Evolutionary conservation across 2,113 vertebrate genomes (phyloP), one percentile per base, ranked within the genome.

Genomic region (Scophthalmus maximus): DNA sequence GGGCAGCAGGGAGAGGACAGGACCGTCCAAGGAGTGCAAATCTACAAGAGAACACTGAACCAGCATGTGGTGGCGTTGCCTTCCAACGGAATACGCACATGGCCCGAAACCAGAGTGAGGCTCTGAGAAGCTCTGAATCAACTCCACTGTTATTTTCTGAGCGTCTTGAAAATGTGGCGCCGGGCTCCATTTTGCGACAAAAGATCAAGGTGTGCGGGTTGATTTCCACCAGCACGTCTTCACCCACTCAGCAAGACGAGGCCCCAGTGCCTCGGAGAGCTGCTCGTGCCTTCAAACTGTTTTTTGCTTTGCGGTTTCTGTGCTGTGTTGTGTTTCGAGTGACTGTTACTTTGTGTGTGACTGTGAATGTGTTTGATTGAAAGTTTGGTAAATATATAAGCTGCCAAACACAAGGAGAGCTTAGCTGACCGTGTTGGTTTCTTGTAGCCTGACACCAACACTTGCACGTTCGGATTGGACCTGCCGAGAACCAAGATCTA

Each of bases 251-350:
- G 17, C 36, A 40, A 17, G 17, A 7, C n/a, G 53, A 14, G 8
- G 49, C 25, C 18, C 26, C 47, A 9, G 36, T 4, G 60, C 42
- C 51, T 69, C 52, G n/a, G 12, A 34, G 36, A 49, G 51, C 27
- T 15, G 20, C 20, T 27, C 26, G 40, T 44, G 20, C 23, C 34
- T 60, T 27, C 23, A 4, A 36, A 44, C 25, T 25, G 52, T 68
- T 67, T 44, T 32, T 32, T n/a, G 32, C 49, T 81, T 76, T 76
- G 55, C 50, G 2, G 42, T 46, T 5, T 12, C 6, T 46, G 42
- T 60, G 34, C n/a, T n/a, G n/a, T 68, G 36, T 26, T 46, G 51
- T 77, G 40, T 60, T 38, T 69, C 23, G 20, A 10, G 20, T 29
- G 17, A 42, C 11, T 49, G 0, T 60, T 30, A 38, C 32, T 8